Evolutionary conservation across 2,113 vertebrate species (phyloP).

Genomic region (Anhinga anhinga): DNA sequence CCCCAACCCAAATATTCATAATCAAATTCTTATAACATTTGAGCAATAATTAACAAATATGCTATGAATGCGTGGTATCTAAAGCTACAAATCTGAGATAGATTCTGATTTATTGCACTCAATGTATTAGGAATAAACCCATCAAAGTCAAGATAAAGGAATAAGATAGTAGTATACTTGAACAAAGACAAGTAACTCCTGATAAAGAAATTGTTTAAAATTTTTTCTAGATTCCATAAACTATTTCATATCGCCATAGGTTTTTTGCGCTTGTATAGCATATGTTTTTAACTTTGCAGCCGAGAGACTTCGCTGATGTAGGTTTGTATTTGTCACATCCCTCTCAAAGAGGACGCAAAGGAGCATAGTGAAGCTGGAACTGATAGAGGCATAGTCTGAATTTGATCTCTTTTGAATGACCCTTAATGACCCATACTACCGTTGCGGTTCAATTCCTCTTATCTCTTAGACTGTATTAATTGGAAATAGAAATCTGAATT

Average conservation of each 20-base stretch:
- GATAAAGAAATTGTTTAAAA: background rate
- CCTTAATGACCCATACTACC: background rate
- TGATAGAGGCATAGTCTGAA: background rate
- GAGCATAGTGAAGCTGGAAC: background rate
- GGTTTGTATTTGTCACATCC: background rate
- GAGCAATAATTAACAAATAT: background rate
- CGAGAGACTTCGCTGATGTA: background rate
- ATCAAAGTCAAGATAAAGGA: background rate
- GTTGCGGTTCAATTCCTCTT: background rate
- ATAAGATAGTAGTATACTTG: background rate
- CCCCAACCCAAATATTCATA: background rate
- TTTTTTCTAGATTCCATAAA: background rate
- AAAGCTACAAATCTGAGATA: background rate
- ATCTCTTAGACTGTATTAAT: background rate
- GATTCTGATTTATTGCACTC: background rate
- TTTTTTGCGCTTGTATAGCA: background rate
- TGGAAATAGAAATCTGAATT: slow-evolving; percentile 35
- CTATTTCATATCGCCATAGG: background rate
- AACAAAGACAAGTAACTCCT: background rate
- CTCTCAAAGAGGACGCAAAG: background rate
- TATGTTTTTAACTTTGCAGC: background rate
- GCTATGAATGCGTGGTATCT: background rate
- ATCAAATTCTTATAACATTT: background rate
- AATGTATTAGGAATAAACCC: background rate
- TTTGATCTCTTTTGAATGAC: slow-evolving; percentile 1